Conservation (phyloP, 2,113 vertebrate genomes). For the Cyprinodon variegatus region DNA sequence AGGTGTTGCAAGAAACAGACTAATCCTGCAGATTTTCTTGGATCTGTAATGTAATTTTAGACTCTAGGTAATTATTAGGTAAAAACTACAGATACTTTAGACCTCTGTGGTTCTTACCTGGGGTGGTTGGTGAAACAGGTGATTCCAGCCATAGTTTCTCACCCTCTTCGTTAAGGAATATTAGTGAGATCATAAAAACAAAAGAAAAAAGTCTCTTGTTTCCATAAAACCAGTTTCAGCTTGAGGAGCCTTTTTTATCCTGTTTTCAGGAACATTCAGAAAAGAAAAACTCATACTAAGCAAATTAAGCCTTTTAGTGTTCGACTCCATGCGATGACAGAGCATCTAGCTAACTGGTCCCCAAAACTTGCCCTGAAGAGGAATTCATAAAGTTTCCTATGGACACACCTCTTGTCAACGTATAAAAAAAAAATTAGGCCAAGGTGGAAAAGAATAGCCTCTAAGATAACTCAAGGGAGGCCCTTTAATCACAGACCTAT, state of each 20-base stretch:
- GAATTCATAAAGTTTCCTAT: constrained; percentile 5
- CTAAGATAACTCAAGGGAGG: constrained; percentile 15
- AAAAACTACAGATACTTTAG: neutral
- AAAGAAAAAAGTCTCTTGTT: neutral
- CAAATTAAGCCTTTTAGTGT: constrained; percentile 8
- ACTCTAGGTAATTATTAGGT: constrained; percentile 11
- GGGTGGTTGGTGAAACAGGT: constrained; percentile 25
- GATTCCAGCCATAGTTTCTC: constrained; percentile 23
- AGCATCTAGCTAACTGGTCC: constrained; percentile 7
- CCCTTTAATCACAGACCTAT: constrained; percentile 18
- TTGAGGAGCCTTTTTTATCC: neutral
- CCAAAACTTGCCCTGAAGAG: constrained; percentile 6
- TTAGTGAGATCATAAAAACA: neutral
- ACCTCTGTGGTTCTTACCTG: constrained; percentile 39
- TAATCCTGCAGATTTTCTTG: neutral
- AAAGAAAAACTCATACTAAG: neutral
- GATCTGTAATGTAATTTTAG: neutral
- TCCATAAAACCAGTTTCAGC: neutral
- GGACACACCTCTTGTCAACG: constrained; percentile 37
- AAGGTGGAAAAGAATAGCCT: constrained; percentile 7
- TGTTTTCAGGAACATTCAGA: neutral
- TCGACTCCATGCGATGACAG: constrained; percentile 11
- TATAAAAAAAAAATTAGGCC: constrained; percentile 37
- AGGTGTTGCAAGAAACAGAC: constrained; percentile 25
- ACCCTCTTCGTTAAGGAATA: constrained; percentile 12